phyloP scores from a whole-genome alignment of 2,888 invertebrate species.

The Anticlea derivata region DNA sequence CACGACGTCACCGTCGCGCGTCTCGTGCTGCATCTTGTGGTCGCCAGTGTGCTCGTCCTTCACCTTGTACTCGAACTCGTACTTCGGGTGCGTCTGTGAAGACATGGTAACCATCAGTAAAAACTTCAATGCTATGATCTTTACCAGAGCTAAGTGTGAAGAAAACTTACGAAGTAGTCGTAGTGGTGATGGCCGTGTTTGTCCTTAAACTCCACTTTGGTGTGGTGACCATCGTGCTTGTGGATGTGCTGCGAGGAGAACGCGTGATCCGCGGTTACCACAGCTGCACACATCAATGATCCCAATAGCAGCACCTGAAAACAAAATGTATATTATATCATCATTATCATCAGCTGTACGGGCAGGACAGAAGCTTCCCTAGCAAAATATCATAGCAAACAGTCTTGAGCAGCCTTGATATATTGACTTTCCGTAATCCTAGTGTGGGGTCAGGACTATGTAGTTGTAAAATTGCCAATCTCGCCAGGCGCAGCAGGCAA shows the following conservation, averaged over 20 bases:
- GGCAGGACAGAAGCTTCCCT: too few relatives aligned
- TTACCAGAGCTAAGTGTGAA: background rate
- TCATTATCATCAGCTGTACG: too few relatives aligned
- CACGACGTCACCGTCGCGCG: constrained; percentile 79
- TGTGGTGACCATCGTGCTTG: constrained; percentile 44
- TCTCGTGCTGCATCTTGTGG: constrained; percentile 67
- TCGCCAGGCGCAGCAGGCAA: too few relatives aligned
- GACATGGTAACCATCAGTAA: too few relatives aligned
- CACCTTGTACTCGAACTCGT: constrained; percentile 67
- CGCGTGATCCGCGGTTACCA: constrained; percentile 37
- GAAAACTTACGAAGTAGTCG: constrained; percentile 40
- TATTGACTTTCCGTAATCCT: too few relatives aligned
- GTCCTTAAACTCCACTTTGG: constrained; percentile 34
- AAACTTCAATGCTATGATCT: too few relatives aligned
- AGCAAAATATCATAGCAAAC: too few relatives aligned
- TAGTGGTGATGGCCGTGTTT: constrained; percentile 36
- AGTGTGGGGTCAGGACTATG: too few relatives aligned
- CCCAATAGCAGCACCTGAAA: too few relatives aligned
- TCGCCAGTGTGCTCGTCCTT: constrained; percentile 72
- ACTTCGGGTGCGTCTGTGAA: constrained; percentile 49
- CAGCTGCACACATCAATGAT: background rate
- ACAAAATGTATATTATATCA: too few relatives aligned
- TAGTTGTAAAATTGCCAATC: too few relatives aligned
- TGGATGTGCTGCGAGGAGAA: constrained; percentile 47
- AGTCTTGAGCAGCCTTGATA: too few relatives aligned